Evolutionary conservation across 92 coral and sea anemone species (phyloP).

Genomic region (Hydrozoanthus gracilis): DNA sequence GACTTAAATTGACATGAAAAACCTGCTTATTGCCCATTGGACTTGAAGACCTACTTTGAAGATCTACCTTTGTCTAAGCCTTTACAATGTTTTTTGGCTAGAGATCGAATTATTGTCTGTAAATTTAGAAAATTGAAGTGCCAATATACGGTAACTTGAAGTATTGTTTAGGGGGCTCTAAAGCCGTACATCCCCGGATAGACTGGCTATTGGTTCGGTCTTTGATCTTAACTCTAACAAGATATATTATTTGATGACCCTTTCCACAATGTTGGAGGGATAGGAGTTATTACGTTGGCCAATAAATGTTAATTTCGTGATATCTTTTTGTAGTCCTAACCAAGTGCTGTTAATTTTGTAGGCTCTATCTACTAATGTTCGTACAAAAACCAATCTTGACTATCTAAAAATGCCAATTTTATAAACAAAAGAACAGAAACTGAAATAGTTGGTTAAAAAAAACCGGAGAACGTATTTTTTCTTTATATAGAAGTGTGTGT

Average conservation of each 20-base stretch:
- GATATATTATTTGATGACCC: not conserved
- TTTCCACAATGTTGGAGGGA: not conserved
- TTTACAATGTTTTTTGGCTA: not conserved
- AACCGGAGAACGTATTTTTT: too few relatives aligned
- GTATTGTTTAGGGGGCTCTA: not conserved
- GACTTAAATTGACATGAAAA: too few relatives aligned
- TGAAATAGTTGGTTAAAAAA: too few relatives aligned
- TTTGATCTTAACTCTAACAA: not conserved
- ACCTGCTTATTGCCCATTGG: too few relatives aligned
- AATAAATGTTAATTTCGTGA: not conserved
- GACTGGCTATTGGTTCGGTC: not conserved
- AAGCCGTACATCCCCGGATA: too few relatives aligned
- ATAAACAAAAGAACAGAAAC: too few relatives aligned
- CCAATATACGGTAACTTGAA: too few relatives aligned
- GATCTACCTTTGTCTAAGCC: not conserved
- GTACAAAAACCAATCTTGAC: too few relatives aligned
- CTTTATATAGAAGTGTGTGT: too few relatives aligned
- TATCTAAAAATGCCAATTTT: too few relatives aligned
- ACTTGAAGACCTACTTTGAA: too few relatives aligned
- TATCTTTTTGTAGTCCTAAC: not conserved
- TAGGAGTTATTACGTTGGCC: not conserved
- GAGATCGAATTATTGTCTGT: not conserved
- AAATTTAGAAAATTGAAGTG: too few relatives aligned
- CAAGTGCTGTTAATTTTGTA: not conserved
- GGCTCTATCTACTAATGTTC: not conserved